Evolutionary conservation across 2,797 vertebrate species (phyloP).

Genomic region (Phoxinus dragarum): DNA sequence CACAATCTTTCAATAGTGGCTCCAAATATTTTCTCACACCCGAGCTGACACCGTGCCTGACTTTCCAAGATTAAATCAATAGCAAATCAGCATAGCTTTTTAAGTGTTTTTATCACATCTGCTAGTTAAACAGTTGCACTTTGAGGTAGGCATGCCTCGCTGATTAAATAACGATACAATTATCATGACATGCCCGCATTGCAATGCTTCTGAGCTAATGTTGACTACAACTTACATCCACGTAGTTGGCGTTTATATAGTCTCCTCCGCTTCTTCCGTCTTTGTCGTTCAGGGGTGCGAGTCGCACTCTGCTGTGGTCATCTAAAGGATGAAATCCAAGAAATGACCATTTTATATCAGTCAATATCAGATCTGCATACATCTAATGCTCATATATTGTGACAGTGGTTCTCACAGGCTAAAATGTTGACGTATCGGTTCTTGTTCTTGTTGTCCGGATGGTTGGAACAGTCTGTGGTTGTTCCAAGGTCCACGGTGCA

Average conservation of each 20-base stretch:
- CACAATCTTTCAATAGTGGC: background rate
- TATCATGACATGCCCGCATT: background rate
- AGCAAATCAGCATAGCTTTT: background rate
- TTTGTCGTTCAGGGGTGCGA: constrained; percentile 83
- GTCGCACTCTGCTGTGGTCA: constrained; percentile 93
- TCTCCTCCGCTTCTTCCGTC: constrained; percentile 85
- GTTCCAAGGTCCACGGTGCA: constrained; percentile 90
- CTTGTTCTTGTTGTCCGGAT: constrained; percentile 93
- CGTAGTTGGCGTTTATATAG: constrained; percentile 97
- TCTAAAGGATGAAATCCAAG: constrained; percentile 75
- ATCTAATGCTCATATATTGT: too few species aligned
- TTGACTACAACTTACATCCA: constrained; percentile 84
- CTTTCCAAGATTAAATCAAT: background rate
- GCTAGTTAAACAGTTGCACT: background rate
- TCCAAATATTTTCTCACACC: background rate
- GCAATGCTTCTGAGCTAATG: background rate
- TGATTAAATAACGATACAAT: constrained; percentile 1
- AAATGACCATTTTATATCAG: background rate
- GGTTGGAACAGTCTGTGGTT: constrained; percentile 89
- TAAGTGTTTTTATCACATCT: background rate
- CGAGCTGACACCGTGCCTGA: background rate
- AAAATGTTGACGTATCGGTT: constrained; percentile 95
- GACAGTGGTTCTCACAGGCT: constrained; percentile 86
- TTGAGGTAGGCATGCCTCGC: constrained; percentile 12
- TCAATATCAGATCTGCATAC: background rate